phyloP scores from a whole-genome alignment of 2,797 vertebrate species.

The Mormyrops boulengeri region DNA sequence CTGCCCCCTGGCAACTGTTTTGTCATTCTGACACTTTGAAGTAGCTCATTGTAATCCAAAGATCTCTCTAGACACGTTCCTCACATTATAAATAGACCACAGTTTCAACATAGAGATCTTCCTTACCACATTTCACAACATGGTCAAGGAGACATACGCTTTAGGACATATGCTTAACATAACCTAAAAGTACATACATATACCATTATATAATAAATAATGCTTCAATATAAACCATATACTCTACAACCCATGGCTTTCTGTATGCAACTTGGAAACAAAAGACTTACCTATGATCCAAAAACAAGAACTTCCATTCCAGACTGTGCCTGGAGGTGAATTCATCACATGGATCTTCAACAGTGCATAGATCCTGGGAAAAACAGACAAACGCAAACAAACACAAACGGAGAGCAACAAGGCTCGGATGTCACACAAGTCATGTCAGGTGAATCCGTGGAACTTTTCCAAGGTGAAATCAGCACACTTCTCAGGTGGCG shows the following conservation, averaged over 20 bases:
- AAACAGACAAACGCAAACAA: not conserved
- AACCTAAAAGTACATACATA: not conserved
- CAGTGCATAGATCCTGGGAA: constrained; percentile 69
- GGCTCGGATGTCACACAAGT: not conserved
- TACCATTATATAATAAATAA: not conserved
- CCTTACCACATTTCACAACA: constrained; percentile 3
- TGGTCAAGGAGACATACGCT: not conserved
- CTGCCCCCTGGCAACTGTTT: not conserved
- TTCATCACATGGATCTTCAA: constrained; percentile 71
- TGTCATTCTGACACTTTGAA: not conserved
- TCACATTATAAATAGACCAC: not conserved
- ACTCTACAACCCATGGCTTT: not conserved
- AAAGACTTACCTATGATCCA: constrained; percentile 69
- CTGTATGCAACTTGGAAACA: not conserved
- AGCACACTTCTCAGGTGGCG: not conserved
- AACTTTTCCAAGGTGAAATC: not conserved
- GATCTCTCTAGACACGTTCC: not conserved
- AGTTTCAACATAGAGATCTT: not conserved
- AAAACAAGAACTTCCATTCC: constrained; percentile 75
- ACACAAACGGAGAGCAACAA: not conserved
- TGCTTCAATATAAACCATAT: not conserved
- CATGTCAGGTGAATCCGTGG: not conserved
- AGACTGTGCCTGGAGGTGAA: constrained; percentile 74
- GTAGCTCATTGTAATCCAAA: not conserved
- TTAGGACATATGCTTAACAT: not conserved